Percentiles rank a stretch among this genome's conserved stretches.
phyloP scores from a whole-genome alignment of 2,113 vertebrate genomes.

The Benitochromis conjunctus region DNA sequence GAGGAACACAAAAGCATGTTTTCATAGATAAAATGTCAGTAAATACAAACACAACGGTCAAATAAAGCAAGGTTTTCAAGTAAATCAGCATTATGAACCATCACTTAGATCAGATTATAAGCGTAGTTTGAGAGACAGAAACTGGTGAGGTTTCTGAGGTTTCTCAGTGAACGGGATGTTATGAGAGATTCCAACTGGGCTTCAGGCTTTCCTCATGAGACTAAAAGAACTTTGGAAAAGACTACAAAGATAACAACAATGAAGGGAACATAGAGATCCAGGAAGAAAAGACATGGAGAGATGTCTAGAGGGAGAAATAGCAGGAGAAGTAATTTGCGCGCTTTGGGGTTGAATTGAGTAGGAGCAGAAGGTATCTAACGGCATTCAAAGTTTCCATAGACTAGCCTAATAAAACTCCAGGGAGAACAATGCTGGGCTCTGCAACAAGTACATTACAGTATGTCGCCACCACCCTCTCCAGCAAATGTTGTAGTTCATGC shows the following conservation, averaged over 20 bases:
- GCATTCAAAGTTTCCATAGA: not conserved
- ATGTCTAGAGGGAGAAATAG: not conserved
- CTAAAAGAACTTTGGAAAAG: conserved; percentile 2
- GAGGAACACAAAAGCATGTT: not conserved
- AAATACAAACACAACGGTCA: not conserved
- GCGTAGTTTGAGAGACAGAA: not conserved
- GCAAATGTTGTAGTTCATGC: not conserved
- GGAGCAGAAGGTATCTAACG: not conserved
- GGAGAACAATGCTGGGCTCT: not conserved
- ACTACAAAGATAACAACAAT: not conserved
- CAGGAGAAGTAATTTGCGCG: not conserved
- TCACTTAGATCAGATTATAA: not conserved
- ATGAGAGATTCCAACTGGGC: not conserved
- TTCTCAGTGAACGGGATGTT: not conserved
- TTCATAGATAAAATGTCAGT: not conserved
- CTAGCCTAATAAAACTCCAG: conserved; percentile 32
- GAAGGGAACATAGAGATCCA: not conserved
- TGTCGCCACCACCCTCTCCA: not conserved
- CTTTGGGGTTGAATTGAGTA: not conserved
- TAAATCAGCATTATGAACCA: not conserved
- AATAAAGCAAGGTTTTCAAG: not conserved
- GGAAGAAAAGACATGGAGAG: not conserved
- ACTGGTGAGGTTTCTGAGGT: not conserved
- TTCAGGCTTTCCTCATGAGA: not conserved
- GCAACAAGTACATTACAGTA: not conserved